phyloP scores from a whole-genome alignment of 2,888 invertebrate species.

The Troglohyphantes excavatus region DNA sequence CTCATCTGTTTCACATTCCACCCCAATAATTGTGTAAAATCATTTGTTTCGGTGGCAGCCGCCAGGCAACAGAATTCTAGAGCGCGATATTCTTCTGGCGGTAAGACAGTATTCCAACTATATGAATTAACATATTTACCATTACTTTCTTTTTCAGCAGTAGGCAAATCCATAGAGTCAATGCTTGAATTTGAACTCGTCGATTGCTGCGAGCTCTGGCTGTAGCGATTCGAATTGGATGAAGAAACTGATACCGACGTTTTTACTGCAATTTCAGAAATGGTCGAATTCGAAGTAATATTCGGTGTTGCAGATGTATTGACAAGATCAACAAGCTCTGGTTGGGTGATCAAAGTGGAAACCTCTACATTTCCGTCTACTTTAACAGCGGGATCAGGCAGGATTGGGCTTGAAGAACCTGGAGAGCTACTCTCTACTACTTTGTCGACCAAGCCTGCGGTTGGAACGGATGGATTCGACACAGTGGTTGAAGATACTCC shows the following conservation, averaged over 20 bases:
- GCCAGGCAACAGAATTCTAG: too few species aligned
- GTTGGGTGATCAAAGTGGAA: constrained; percentile 13
- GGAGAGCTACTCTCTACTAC: background rate
- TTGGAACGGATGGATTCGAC: constrained; percentile 12
- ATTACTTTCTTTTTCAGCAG: background rate
- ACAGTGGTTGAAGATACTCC: background rate
- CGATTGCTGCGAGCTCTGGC: background rate
- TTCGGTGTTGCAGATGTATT: background rate
- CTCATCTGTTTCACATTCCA: too few species aligned
- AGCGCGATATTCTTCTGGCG: too few species aligned
- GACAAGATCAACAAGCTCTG: constrained; percentile 26
- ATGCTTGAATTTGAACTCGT: background rate
- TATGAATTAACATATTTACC: constrained; percentile 23
- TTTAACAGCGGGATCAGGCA: constrained; percentile 51
- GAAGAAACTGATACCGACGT: constrained; percentile 64
- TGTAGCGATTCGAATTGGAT: constrained; percentile 29
- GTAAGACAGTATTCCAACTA: too few species aligned
- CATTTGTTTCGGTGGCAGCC: too few species aligned
- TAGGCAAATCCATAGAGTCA: background rate
- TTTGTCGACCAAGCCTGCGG: background rate
- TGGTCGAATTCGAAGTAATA: constrained; percentile 40
- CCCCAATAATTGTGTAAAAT: too few species aligned
- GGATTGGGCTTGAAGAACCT: constrained; percentile 56
- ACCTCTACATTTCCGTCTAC: constrained; percentile 15
- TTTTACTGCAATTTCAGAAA: constrained; percentile 61